Percentiles rank a stretch among this genome's conserved stretches.
Conservation (phyloP, 2,113 vertebrate genomes). For the Telmatochromis sp. region DNA sequence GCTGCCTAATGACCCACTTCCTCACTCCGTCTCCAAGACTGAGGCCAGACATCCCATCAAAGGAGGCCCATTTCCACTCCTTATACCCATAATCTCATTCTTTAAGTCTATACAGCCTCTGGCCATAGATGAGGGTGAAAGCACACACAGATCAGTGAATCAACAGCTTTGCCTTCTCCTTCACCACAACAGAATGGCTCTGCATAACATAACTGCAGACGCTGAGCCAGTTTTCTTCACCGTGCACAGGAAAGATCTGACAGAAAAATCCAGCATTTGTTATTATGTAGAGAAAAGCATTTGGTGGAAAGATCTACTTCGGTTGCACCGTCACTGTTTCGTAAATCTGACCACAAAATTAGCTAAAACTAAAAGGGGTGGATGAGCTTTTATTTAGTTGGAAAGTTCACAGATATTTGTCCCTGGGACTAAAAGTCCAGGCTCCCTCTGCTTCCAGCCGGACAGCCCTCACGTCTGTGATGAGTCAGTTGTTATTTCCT, state of each 20-base stretch:
- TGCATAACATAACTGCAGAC: neutral
- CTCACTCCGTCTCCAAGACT: neutral
- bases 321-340: neutral
- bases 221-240: neutral
- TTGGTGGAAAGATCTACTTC: neutral
- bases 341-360: neutral
- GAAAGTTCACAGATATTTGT: neutral
- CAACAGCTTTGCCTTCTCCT: neutral
- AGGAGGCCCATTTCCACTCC: neutral
- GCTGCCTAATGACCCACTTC: neutral
- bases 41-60: neutral
- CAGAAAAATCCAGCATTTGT: neutral
- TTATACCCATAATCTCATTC: neutral
- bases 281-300: neutral
- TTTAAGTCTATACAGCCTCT: neutral
- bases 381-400: neutral
- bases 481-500: neutral
- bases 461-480: neutral
- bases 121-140: neutral
- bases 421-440: neutral
- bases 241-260: fast-evolving
- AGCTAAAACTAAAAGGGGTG: neutral
- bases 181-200: neutral
- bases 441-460: neutral
- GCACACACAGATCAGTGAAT: neutral